Conservation (phyloP, 2,888 invertebrate genomes). For the Amiota communis region DNA sequence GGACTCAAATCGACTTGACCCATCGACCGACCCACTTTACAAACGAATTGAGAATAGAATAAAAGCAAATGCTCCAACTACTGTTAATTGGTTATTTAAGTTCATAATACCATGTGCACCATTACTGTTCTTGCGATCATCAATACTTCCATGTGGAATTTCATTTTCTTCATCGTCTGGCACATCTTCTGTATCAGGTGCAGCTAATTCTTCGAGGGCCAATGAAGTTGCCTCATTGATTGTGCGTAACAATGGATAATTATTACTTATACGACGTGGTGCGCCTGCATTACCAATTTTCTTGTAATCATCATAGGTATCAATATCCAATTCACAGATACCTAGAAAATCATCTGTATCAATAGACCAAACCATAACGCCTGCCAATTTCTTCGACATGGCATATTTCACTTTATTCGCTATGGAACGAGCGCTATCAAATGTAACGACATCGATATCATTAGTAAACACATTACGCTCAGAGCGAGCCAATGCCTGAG, state of each 20-base stretch:
- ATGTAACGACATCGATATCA: conserved; percentile 80
- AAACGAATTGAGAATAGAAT: no score
- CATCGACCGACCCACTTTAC: background rate
- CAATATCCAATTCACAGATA: conserved; percentile 76
- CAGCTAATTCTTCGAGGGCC: conserved; percentile 73
- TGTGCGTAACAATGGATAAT: conserved; percentile 82
- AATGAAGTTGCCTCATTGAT: conserved; percentile 80
- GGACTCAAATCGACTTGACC: background rate
- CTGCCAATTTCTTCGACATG: conserved; percentile 79
- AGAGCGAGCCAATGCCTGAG: conserved; percentile 71
- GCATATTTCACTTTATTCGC: conserved; percentile 82
- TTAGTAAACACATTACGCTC: conserved; percentile 74
- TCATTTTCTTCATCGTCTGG: conserved; percentile 71
- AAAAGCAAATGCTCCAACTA: no score
- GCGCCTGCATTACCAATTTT: conserved; percentile 38
- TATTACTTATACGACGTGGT: conserved; percentile 71
- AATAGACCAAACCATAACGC: conserved; percentile 91
- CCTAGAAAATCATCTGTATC: conserved; percentile 91
- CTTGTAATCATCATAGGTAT: conserved; percentile 75
- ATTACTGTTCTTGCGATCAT: conserved; percentile 58
- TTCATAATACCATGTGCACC: conserved; percentile 11
- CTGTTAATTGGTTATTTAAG: no score
- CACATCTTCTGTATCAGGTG: conserved; percentile 42
- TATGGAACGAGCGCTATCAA: conserved; percentile 84
- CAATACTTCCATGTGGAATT: conserved; percentile 69